These are phyloP conservation scores for Ptychochromis oligacanthus DNA, from an alignment of 2,113 vertebrate genomes.

Conservation along the genomic window DNA sequence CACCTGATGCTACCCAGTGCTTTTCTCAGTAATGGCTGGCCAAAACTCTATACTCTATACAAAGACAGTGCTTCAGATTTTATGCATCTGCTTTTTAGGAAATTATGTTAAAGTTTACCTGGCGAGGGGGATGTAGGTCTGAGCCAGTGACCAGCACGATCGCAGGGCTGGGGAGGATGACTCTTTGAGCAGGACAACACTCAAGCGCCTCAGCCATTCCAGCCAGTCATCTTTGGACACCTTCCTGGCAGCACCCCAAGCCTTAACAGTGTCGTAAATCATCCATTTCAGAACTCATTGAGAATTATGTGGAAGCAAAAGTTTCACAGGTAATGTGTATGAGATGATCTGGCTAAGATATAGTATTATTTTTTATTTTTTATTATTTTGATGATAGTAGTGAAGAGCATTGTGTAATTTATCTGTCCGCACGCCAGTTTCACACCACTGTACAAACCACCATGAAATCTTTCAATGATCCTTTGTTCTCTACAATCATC, in stretches of 20 bases:
- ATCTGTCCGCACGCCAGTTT: background rate
- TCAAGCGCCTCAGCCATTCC: conserved; percentile 94
- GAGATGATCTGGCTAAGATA: background rate
- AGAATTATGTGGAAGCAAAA: conserved; percentile 43
- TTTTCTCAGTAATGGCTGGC: background rate
- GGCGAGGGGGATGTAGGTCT: conserved; percentile 98
- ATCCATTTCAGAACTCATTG: conserved; percentile 1
- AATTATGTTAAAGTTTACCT: conserved; percentile 78
- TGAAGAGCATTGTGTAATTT: background rate
- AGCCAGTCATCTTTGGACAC: conserved; percentile 99
- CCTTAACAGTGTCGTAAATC: conserved; percentile 78
- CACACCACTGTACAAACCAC: background rate
- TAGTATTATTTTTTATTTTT: background rate
- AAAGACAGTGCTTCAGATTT: background rate
- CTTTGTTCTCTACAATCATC: background rate
- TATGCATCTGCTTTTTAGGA: background rate
- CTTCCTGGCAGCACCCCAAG: conserved; percentile 97
- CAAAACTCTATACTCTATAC: background rate
- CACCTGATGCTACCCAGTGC: no score
- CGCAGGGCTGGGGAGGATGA: conserved; percentile 95
- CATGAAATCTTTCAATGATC: background rate
- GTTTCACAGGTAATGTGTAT: conserved; percentile 23
- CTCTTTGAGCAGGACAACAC: conserved; percentile 95
- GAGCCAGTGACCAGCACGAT: conserved; percentile 97
- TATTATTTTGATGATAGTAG: background rate